Base-by-base conservation (phyloP, 2,113 vertebrate species). In the Plectropomus leopardus region DNA sequence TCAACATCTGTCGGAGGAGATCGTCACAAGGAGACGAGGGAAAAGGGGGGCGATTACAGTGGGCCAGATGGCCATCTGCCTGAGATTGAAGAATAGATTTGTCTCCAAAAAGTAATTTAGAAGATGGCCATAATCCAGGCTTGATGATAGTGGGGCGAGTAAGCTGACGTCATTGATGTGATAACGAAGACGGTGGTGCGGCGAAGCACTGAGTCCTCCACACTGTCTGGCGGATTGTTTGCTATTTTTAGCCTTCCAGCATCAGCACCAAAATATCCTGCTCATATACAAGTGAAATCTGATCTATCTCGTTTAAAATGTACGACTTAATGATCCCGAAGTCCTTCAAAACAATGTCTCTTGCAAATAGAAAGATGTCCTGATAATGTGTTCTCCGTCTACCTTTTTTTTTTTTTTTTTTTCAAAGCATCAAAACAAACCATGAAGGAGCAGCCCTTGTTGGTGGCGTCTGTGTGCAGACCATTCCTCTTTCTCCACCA, bases 51-150 rank as follows among this genome's bases (percentile, higher is more conserved):
- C 44, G 88, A 88, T 90, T 90, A 86, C 82, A 79, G 75, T 26
- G 82, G 74, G 83, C 91, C 95, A 94, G 93, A 94, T 95, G 94
- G 94, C 87, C 87, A 72, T 85, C 89, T 76, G 88, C 86, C 90
- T 9, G 74, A 92, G 94, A 94, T 94, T 95, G 93, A 93, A 91
- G 91, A 94, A 93, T 94, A 93, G 93, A 92, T 95, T 94, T 94
- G 91, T 91, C 91, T 94, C 88, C 82, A 88, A 93, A 95, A 95
- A 95, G 92, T 94, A 94, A 94, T 95, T 94, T 94, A 85, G 84
- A 92, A 93, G 86, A 94, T 87, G 89, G 82, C 75, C 24, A 23
- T 95, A 95, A 95, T 95, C 94, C 93, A 91, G 88, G 86, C 86
- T 74, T 89, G 90, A 86, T 85, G 87, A 89, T 89, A 73, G 86